These are phyloP conservation scores for Heliocidaris erythrogramma DNA, from an alignment of 35 echinoderm and acorn worm species.

Conservation along the genomic window DNA sequence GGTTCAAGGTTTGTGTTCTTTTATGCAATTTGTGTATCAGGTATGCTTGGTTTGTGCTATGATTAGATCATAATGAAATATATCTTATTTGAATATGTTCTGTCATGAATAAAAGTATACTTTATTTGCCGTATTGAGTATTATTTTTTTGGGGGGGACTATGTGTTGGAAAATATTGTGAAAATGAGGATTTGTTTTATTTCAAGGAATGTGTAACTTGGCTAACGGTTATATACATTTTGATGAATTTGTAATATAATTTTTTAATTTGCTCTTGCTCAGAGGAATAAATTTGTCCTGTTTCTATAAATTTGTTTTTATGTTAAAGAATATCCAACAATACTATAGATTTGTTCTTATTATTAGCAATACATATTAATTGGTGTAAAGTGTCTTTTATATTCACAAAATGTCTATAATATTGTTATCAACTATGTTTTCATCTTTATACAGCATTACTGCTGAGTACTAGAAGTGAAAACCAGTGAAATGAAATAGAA, in stretches of 20 bases:
- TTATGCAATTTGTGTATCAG: not conserved
- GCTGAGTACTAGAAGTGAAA: not conserved
- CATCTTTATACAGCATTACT: not conserved
- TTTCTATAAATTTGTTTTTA: not conserved
- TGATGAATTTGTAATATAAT: too few relatives aligned
- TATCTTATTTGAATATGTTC: not conserved
- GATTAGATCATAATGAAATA: not conserved
- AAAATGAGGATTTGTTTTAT: not conserved
- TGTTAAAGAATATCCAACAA: not conserved
- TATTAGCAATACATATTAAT: not conserved
- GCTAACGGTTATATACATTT: not conserved
- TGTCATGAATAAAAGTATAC: not conserved
- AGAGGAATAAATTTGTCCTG: not conserved
- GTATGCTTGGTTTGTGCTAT: conserved; percentile 9
- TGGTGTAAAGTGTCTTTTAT: not conserved
- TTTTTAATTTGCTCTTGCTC: not conserved
- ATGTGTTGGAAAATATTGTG: not conserved
- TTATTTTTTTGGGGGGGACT: not conserved
- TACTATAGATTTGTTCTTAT: not conserved
- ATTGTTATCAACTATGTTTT: not conserved
- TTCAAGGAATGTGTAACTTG: not conserved
- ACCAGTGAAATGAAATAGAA: not conserved
- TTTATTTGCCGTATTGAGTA: not conserved
- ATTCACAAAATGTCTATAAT: not conserved
- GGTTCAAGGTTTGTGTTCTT: not conserved